Evolutionary conservation across 2,888 invertebrate species (phyloP).

Genomic region (Athalia cordata): DNA sequence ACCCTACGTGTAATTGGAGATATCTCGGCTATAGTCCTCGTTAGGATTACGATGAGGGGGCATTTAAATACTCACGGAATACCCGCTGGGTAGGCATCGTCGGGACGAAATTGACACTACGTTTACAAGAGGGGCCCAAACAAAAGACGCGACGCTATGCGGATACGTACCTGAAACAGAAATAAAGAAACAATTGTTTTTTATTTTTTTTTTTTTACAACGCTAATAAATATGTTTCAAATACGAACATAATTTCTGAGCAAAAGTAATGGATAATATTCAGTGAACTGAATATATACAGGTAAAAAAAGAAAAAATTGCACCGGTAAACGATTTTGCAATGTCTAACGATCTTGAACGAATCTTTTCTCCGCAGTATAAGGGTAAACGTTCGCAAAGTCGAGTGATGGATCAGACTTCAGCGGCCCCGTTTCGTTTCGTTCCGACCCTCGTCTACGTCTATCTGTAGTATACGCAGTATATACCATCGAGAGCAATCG

Average conservation of each 20-base stretch:
- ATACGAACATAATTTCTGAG: no score
- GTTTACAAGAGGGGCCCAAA: neutral
- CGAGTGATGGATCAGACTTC: conserved; percentile 34
- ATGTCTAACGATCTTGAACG: neutral
- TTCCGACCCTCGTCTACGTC: conserved; percentile 35
- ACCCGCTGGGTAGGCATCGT: neutral
- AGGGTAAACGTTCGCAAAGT: neutral
- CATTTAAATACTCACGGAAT: conserved; percentile 25
- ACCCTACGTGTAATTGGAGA: conserved; percentile 29
- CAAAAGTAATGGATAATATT: no score
- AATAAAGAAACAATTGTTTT: neutral
- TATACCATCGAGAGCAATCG: conserved; percentile 8
- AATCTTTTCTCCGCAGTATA: conserved; percentile 3
- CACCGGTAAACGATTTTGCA: neutral
- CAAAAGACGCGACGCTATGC: neutral
- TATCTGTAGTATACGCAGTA: neutral
- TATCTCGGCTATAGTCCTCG: conserved; percentile 9
- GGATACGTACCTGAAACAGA: conserved; percentile 35
- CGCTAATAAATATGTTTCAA: no score
- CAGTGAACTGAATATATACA: no score
- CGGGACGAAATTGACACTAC: neutral
- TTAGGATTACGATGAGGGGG: conserved; percentile 26
- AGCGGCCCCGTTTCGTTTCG: neutral
- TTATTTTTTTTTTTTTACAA: no score
- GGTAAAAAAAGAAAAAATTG: neutral